A percentile compares a stretch with the other conserved stretches of the same genome.
phyloP scores from a whole-genome alignment of 2,888 invertebrate species.

The Drosophila koepferae region DNA sequence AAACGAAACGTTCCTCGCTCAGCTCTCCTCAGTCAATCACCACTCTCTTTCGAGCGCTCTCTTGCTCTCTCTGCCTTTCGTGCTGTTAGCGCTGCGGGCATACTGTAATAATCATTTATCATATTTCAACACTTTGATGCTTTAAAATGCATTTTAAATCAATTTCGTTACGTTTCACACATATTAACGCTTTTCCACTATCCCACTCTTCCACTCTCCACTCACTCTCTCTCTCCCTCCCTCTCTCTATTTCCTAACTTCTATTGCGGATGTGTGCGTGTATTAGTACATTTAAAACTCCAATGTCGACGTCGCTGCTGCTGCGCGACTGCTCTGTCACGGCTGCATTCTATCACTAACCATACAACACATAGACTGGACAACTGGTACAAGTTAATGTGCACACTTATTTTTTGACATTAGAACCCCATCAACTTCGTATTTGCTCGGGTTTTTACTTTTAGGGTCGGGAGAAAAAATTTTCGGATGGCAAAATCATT shows the following conservation, averaged over 20 bases:
- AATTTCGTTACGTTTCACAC: conserved; percentile 73
- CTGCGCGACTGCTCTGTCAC: conserved; percentile 19
- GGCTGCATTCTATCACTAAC: conserved; percentile 26
- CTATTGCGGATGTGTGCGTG: conserved; percentile 27
- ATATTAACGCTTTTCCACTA: conserved; percentile 20
- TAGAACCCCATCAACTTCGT: too few relatives aligned
- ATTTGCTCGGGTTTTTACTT: too few relatives aligned
- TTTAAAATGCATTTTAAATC: conserved; percentile 81
- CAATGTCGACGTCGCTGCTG: conserved; percentile 18
- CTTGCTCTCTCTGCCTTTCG: not conserved
- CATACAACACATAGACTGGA: too few relatives aligned
- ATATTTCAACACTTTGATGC: conserved; percentile 80
- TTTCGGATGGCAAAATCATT: too few relatives aligned
- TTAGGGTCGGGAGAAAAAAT: too few relatives aligned
- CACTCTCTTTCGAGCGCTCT: conserved; percentile 9
- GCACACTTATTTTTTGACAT: too few relatives aligned
- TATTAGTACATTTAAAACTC: conserved; percentile 33
- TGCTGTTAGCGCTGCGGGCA: conserved; percentile 36
- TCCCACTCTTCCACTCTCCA: conserved; percentile 11
- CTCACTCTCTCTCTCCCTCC: not conserved
- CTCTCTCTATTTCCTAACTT: conserved; percentile 5
- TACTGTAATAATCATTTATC: conserved; percentile 73
- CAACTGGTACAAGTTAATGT: too few relatives aligned
- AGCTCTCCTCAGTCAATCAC: conserved; percentile 27
- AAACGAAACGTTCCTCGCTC: conserved; percentile 14